Percentiles rank a stretch among this genome's conserved stretches.
phyloP scores from a whole-genome alignment of 1,140 invertebrate species.

The Ctenoplectra terminalis region DNA sequence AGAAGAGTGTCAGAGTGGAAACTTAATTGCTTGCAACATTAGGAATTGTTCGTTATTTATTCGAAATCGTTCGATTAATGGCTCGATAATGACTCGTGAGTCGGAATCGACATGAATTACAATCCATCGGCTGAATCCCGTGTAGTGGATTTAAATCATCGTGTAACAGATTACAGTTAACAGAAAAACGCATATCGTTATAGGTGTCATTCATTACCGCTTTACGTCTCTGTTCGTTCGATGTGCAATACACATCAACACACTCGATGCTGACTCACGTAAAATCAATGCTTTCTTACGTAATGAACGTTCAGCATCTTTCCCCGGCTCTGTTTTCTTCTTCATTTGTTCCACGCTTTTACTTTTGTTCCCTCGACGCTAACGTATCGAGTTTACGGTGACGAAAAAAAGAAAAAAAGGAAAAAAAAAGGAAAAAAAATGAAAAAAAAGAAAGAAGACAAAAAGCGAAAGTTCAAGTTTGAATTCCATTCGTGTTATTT shows the following conservation, averaged over 20 bases:
- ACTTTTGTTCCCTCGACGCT: neutral
- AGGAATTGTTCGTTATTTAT: neutral
- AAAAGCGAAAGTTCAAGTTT: neutral
- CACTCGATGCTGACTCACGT: conserved; percentile 36
- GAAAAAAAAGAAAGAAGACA: too few relatives aligned
- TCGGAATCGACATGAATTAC: neutral
- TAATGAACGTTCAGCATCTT: conserved; percentile 36
- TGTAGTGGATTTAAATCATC: neutral
- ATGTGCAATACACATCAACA: neutral
- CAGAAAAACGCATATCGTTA: neutral
- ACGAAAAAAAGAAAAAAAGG: too few relatives aligned
- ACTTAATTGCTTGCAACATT: neutral
- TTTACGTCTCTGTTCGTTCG: conserved; percentile 4
- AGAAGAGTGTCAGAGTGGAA: neutral
- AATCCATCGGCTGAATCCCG: neutral
- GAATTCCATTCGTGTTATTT: neutral
- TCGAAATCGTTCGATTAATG: neutral
- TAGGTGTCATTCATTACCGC: conserved; percentile 24
- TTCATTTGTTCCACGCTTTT: conserved; percentile 5
- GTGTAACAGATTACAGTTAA: neutral
- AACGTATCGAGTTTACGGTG: neutral
- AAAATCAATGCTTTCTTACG: conserved; percentile 45
- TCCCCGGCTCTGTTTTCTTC: neutral
- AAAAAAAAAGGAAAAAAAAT: too few relatives aligned
- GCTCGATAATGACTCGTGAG: neutral